Conservation (phyloP, 2,797 vertebrate species). For the Pelodytes ibericus region DNA sequence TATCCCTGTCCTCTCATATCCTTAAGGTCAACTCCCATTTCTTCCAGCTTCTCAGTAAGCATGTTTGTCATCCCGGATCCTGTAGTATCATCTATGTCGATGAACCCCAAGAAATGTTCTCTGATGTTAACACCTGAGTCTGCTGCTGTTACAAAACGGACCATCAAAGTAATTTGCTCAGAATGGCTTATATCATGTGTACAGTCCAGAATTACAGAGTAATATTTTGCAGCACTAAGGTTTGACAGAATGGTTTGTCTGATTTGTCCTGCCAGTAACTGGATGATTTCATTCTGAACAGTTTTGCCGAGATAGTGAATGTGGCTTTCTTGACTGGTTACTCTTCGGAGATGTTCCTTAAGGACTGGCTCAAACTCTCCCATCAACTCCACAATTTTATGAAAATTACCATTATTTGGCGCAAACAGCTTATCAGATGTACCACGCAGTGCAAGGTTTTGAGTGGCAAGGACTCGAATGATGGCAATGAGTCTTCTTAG, state of each 20-base stretch:
- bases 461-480: conserved; percentile 24
- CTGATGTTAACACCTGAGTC: conserved; percentile 9
- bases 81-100: conserved; percentile 20
- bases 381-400: conserved; percentile 8
- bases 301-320: conserved; percentile 5
- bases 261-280: conserved; percentile 10
- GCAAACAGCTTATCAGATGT: conserved; percentile 24
- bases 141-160: conserved; percentile 21
- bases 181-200: conserved; percentile 32
- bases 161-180: conserved; percentile 36
- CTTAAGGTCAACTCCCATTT: conserved; percentile 6
- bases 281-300: conserved; percentile 4
- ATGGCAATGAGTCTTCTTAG: conserved; percentile 36
- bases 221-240: not conserved
- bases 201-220: conserved; percentile 20
- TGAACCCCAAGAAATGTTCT: conserved; percentile 8
- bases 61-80: conserved; percentile 7
- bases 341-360: conserved; percentile 7
- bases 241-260: conserved; percentile 10
- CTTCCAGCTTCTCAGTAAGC: conserved; percentile 3
- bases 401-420: conserved; percentile 29
- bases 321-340: conserved; percentile 7
- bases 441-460: conserved; percentile 18
- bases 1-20: conserved; percentile 20
- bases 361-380: conserved; percentile 23